Evolutionary conservation across 1,140 invertebrate genomes (phyloP).

Genomic region (Potamilus streckersoni): DNA sequence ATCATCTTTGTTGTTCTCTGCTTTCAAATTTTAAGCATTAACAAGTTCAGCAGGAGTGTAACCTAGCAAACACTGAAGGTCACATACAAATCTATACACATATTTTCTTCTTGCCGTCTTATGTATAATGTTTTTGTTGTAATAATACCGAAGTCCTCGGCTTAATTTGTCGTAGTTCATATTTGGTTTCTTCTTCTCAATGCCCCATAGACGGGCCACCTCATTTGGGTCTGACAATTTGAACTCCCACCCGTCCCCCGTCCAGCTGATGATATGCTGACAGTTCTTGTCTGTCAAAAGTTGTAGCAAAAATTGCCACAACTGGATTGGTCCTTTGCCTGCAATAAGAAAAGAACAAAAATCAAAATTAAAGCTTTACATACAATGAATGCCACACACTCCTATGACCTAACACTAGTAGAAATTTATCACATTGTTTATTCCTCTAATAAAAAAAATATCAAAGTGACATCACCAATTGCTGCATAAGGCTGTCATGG

Average conservation of each 20-base stretch:
- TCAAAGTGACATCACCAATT: no score
- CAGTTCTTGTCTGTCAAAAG: conserved; percentile 95
- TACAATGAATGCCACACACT: no score
- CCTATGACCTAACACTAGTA: no score
- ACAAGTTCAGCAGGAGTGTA: conserved; percentile 66
- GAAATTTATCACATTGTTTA: no score
- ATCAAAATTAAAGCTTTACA: no score
- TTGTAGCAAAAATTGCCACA: conserved; percentile 98
- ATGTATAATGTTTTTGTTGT: conserved; percentile 99
- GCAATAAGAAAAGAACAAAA: conserved; percentile 33
- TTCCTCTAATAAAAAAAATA: no score
- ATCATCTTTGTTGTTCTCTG: conserved; percentile 67
- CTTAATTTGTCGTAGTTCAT: conserved; percentile 99
- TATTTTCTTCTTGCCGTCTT: conserved; percentile 94
- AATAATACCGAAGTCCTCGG: conserved; percentile 96
- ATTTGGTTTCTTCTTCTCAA: conserved; percentile 98
- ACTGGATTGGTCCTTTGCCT: conserved; percentile 68
- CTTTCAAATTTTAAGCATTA: conserved; percentile 64
- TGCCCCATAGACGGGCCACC: conserved; percentile 95
- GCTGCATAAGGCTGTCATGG: no score
- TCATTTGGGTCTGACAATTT: conserved; percentile 98
- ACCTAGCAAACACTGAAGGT: conserved; percentile 79
- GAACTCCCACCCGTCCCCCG: conserved; percentile 98
- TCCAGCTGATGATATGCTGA: conserved; percentile 98
- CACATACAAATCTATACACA: conserved; percentile 98